phyloP scores from a whole-genome alignment of 2,113 vertebrate genomes.

The Pelmatolapia mariae region DNA sequence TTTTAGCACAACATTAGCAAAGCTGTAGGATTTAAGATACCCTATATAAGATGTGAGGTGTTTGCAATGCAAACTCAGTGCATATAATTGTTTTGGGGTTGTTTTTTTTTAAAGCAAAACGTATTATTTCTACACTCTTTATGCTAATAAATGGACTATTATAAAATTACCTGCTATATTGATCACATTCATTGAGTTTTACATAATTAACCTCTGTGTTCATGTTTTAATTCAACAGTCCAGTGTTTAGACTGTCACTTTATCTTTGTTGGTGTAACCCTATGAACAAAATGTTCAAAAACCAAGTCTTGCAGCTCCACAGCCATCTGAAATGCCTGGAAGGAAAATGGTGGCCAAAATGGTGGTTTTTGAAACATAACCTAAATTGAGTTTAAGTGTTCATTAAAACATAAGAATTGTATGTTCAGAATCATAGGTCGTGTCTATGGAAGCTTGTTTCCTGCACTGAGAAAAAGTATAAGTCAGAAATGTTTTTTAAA shows the following conservation, averaged over 20 bases:
- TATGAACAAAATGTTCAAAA: neutral
- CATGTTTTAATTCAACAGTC: neutral
- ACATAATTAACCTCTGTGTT: neutral
- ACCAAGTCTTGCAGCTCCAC: neutral
- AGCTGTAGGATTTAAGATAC: neutral
- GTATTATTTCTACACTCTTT: too few species aligned
- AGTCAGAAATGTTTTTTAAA: neutral
- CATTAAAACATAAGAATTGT: neutral
- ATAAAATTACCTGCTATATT: neutral
- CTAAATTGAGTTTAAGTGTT: neutral
- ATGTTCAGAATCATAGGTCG: neutral
- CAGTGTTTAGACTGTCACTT: neutral
- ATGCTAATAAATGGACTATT: too few species aligned
- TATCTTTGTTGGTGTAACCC: neutral
- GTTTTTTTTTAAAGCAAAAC: too few species aligned
- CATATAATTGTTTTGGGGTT: too few species aligned
- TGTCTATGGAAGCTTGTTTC: fast-evolving
- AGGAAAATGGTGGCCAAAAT: too few species aligned
- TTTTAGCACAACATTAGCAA: fast-evolving
- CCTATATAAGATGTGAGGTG: neutral
- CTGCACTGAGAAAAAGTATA: neutral
- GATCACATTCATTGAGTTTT: fast-evolving
- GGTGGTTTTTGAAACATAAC: neutral
- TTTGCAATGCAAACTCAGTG: neutral
- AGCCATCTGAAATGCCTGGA: neutral